Evolutionary conservation across 1,140 invertebrate species (phyloP).

Genomic region (Caenorhabditis remanei): DNA sequence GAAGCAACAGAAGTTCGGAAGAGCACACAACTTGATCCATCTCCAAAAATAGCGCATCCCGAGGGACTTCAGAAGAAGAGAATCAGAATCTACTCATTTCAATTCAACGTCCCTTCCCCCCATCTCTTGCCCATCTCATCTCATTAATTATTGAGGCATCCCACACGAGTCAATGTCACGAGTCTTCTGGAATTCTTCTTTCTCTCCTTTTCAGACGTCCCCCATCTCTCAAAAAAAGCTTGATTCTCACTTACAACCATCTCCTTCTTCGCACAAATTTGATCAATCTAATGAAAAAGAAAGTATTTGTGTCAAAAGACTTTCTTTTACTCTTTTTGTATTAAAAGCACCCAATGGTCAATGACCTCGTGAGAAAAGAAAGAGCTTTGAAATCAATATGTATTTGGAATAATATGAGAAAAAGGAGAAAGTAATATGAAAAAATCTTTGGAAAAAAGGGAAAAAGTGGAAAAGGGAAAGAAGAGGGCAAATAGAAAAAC

Average conservation of each 20-base stretch:
- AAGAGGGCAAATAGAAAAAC: conserved; percentile 40
- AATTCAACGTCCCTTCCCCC: background rate
- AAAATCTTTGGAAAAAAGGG: background rate
- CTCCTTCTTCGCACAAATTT: conserved; percentile 13
- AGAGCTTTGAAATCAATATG: conserved; percentile 12
- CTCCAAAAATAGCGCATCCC: background rate
- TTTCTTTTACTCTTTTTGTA: background rate
- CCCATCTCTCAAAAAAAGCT: background rate
- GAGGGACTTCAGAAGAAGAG: background rate
- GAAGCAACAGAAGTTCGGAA: background rate
- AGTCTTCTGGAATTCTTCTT: background rate
- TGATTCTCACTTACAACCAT: too few relatives aligned
- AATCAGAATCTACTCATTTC: conserved; percentile 2
- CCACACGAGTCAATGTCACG: background rate
- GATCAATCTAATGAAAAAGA: conserved; percentile 38
- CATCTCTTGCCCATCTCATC: background rate
- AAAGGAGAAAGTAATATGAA: background rate
- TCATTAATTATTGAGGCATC: conserved; percentile 33
- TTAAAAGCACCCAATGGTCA: background rate
- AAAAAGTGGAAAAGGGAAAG: background rate
- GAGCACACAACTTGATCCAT: background rate
- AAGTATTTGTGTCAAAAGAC: conserved; percentile 3
- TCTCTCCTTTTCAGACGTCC: background rate
- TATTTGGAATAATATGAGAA: too few relatives aligned
- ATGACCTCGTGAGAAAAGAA: conserved; percentile 1